phyloP scores from a whole-genome alignment of 2,888 invertebrate genomes.

The Drosophila macrospina region DNA sequence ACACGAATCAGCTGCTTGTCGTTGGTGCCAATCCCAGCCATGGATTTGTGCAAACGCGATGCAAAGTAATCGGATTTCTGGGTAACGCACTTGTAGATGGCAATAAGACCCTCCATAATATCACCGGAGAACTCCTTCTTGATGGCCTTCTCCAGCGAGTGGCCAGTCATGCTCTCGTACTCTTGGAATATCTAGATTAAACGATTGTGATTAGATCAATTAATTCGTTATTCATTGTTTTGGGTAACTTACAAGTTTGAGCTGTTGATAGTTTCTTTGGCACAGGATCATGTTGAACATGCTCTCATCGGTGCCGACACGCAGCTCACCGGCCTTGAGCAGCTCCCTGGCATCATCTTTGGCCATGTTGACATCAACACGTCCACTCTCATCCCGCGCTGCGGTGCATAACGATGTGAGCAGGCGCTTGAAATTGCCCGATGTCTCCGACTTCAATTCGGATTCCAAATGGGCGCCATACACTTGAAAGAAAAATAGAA shows the following conservation, averaged over 20 bases:
- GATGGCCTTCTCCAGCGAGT: conserved; percentile 92
- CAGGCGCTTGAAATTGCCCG: conserved; percentile 95
- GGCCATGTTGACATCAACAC: conserved; percentile 90
- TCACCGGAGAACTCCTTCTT: conserved; percentile 95
- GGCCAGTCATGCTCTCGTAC: conserved; percentile 89
- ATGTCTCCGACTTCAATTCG: conserved; percentile 94
- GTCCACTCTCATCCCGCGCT: conserved; percentile 90
- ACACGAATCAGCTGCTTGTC: conserved; percentile 94
- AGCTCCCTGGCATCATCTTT: conserved; percentile 93
- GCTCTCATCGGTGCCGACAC: conserved; percentile 93
- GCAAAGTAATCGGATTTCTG: conserved; percentile 94
- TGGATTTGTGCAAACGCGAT: conserved; percentile 92
- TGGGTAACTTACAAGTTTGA: conserved; percentile 80
- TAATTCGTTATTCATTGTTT: too few species aligned
- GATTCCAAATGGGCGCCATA: conserved; percentile 92
- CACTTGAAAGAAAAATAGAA: conserved; percentile 86
- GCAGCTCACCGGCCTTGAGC: conserved; percentile 89
- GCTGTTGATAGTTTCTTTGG: conserved; percentile 90
- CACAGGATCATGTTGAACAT: conserved; percentile 94
- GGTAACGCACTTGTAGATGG: conserved; percentile 92
- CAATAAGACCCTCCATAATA: conserved; percentile 90
- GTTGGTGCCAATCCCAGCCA: conserved; percentile 96
- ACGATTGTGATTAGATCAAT: too few species aligned
- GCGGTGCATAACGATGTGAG: conserved; percentile 93
- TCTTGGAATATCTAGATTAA: conserved; percentile 85